Evolutionary conservation across 1,140 invertebrate species (phyloP).

Genomic region (Mamestra configurata): DNA sequence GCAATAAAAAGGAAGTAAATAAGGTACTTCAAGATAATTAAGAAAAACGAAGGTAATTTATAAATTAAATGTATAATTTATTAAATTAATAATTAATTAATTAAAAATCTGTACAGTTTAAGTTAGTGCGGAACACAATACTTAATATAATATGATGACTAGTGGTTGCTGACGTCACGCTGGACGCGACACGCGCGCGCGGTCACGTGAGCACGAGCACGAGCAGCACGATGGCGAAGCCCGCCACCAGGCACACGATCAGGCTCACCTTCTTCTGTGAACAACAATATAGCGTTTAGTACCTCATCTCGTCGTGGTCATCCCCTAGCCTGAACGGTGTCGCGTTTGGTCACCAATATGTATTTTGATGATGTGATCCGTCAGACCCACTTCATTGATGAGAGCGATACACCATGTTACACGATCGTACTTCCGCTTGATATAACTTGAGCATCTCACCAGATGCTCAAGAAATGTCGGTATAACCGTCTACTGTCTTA

Average conservation of each 20-base stretch:
- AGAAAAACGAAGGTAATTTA: neutral
- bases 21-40: too few species aligned
- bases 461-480: too few species aligned
- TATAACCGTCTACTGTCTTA: too few species aligned
- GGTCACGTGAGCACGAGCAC: slow-evolving; percentile 65
- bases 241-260: slow-evolving; percentile 73
- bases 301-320: neutral
- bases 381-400: too few species aligned
- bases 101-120: neutral
- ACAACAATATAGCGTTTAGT: neutral
- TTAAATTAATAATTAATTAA: neutral
- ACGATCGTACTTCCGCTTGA: too few species aligned
- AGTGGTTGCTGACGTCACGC: neutral
- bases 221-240: slow-evolving; percentile 74
- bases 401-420: too few species aligned
- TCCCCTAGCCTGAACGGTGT: neutral
- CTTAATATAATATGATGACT: slow-evolving; percentile 2
- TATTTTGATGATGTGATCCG: neutral
- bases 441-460: too few species aligned
- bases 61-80: neutral
- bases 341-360: neutral
- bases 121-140: neutral
- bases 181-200: neutral
- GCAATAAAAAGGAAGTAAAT: too few species aligned
- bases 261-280: slow-evolving; percentile 80